Evolutionary conservation across 1,140 invertebrate species (phyloP).

Genomic region (Steinernema khuongi): DNA sequence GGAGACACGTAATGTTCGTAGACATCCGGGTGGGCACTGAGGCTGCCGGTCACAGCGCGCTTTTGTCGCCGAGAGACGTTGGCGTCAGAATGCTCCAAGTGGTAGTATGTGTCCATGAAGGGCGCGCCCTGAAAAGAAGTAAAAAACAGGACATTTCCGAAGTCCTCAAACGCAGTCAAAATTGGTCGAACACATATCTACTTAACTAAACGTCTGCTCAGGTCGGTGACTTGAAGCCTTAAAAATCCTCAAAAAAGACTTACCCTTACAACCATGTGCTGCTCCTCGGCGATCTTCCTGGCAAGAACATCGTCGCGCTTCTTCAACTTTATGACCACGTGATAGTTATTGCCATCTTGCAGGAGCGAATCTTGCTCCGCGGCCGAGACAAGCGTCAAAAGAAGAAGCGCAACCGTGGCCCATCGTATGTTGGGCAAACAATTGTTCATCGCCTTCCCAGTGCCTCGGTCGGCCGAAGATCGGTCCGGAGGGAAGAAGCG

Average conservation of each 20-base stretch:
- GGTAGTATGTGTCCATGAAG: conserved; percentile 53
- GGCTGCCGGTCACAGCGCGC: conserved; percentile 28
- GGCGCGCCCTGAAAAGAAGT: conserved; percentile 54
- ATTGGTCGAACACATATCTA: too few species aligned
- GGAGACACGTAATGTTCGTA: conserved; percentile 86
- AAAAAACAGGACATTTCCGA: too few species aligned
- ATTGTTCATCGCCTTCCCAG: background rate
- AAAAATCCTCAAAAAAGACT: too few species aligned
- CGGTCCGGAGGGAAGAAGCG: background rate
- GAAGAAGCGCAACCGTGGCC: background rate
- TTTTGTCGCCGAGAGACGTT: conserved; percentile 35
- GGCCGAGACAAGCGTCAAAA: background rate
- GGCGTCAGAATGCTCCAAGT: conserved; percentile 43
- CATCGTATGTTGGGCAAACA: background rate
- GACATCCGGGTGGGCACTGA: conserved; percentile 65
- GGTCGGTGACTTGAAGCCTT: too few species aligned
- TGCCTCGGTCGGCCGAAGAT: background rate
- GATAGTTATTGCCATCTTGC: conserved; percentile 34
- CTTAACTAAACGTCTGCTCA: too few species aligned
- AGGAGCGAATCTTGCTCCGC: background rate
- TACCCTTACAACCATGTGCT: conserved; percentile 52
- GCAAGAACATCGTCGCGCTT: conserved; percentile 55
- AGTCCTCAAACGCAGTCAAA: too few species aligned
- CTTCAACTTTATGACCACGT: conserved; percentile 43
- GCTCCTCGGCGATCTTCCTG: conserved; percentile 47